Conservation (phyloP, 2,797 vertebrate species). For the Telmatherina bonti region DNA sequence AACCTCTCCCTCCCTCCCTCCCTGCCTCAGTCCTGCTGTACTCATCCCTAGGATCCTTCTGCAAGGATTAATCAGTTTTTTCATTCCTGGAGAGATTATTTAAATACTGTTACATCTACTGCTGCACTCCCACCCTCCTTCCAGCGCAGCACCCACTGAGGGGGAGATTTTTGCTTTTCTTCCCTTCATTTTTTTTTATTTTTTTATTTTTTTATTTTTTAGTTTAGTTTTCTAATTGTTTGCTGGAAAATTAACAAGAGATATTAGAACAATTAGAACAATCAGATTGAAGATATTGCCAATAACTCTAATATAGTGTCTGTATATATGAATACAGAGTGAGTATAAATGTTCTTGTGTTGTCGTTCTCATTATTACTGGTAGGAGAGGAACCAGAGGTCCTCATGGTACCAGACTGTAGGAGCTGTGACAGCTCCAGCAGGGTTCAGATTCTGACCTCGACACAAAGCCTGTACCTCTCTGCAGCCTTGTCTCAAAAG, state of each 20-base stretch:
- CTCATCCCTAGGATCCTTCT: conserved; percentile 77
- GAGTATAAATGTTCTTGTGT: conserved; percentile 53
- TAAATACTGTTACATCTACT: conserved; percentile 75
- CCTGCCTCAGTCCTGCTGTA: conserved; percentile 51
- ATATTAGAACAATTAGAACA: too few species aligned
- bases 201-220: not conserved
- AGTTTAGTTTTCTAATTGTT: conserved; percentile 6
- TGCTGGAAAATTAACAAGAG: too few species aligned
- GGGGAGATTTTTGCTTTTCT: conserved; percentile 8
- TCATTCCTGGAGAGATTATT: conserved; percentile 85
- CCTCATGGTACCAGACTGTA: conserved; percentile 39
- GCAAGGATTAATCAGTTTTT: conserved; percentile 81
- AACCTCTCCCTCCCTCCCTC: conserved; percentile 21
- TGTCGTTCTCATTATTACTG: conserved; percentile 67
- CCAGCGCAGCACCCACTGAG: conserved; percentile 1
- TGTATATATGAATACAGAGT: conserved; percentile 27
- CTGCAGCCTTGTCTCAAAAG: not conserved
- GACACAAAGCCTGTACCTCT: conserved; percentile 36
- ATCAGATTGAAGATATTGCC: conserved; percentile 15
- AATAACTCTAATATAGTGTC: not conserved
- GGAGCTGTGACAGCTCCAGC: conserved; percentile 60
- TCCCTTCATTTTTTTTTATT: not conserved
- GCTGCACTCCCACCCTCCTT: conserved; percentile 40
- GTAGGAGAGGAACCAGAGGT: conserved; percentile 52
- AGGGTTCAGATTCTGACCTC: conserved; percentile 48